Evolutionary conservation across 2,888 invertebrate genomes (phyloP).

Genomic region (Micoletzkya japonica): DNA sequence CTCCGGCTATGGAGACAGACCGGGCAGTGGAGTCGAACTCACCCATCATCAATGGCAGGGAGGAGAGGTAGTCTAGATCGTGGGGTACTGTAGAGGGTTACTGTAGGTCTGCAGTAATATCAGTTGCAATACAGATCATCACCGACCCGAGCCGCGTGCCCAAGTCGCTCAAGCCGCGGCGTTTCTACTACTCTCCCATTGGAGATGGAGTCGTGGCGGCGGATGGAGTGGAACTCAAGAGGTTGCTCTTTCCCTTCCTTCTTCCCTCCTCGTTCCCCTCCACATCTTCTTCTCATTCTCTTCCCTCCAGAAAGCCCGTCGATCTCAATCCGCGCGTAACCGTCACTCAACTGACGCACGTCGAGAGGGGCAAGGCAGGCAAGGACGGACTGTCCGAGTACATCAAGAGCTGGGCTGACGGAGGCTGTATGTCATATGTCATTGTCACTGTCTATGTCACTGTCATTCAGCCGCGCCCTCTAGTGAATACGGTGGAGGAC

Average conservation of each 20-base stretch:
- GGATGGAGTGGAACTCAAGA: constrained; percentile 60
- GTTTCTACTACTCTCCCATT: constrained; percentile 61
- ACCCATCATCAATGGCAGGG: constrained; percentile 56
- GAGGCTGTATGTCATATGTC: constrained; percentile 37
- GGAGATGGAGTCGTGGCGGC: constrained; percentile 59
- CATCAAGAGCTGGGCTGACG: constrained; percentile 57
- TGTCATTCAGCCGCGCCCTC: constrained; percentile 16
- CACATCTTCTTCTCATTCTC: background rate
- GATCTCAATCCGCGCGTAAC: constrained; percentile 59
- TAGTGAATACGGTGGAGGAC: constrained; percentile 15
- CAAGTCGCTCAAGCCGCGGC: constrained; percentile 53
- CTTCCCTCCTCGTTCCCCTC: background rate
- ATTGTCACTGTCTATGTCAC: background rate
- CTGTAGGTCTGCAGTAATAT: background rate
- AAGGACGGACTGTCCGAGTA: constrained; percentile 54
- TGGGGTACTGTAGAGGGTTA: background rate
- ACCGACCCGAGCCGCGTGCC: constrained; percentile 50
- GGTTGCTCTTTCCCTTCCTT: constrained; percentile 29
- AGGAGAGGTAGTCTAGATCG: constrained; percentile 48
- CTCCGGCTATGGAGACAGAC: constrained; percentile 58
- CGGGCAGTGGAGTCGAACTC: constrained; percentile 59
- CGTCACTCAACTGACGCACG: constrained; percentile 57
- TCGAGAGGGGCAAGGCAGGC: constrained; percentile 55
- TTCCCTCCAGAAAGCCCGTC: constrained; percentile 44
- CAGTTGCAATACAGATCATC: constrained; percentile 41